Evolutionary conservation across 2,888 invertebrate genomes (phyloP), one percentile per base, ranked within the genome.

Genomic region (Arge pagana): DNA sequence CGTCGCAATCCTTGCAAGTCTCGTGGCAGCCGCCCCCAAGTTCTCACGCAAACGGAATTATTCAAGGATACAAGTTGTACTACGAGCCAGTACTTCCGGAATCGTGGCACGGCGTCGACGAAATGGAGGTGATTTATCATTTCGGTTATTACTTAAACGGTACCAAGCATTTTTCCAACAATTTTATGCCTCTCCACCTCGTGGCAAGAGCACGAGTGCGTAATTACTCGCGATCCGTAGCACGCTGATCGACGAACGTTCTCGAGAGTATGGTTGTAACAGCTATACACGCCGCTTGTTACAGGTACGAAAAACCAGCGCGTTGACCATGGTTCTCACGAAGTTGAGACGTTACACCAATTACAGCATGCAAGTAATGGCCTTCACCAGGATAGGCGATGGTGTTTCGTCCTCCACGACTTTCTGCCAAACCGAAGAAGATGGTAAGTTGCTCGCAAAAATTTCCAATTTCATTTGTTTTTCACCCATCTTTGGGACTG

Each of bases 1-100:
- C 87, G 19, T 88, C 90, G 0, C 87, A 88, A 66, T 88, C 88
- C 5, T 77, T 91, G 50, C 87, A 89, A 78, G 84, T 91, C 15
- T 85, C 87, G 42, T 91, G 91, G 91, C 87, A 89, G 58, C 88
- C 89, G 10, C 88, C 90, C 0, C 85, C 89, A 30, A 82, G 83
- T 26, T 82, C 84, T 59, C 85, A 88, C 54, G 84, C 86, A 52
- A 89, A 90, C 64, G 91, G 91, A 3, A 81, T 89, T 41, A 79
- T 91, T 53, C 87, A 88, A 71, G 90, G 90, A 3, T 88, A 88
- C 68, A 87, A 87, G 71, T 74, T 88, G 5, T 82, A 84, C 52
- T 88, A 85, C 69, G 88, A 84, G 72, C 85, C 83, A 23, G 82
- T 85, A 39, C 72, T 84, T 50, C 82, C 84, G 53, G 84, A 86